Conservation (phyloP, 2,888 invertebrate species). For the Ophion ventricosus region DNA sequence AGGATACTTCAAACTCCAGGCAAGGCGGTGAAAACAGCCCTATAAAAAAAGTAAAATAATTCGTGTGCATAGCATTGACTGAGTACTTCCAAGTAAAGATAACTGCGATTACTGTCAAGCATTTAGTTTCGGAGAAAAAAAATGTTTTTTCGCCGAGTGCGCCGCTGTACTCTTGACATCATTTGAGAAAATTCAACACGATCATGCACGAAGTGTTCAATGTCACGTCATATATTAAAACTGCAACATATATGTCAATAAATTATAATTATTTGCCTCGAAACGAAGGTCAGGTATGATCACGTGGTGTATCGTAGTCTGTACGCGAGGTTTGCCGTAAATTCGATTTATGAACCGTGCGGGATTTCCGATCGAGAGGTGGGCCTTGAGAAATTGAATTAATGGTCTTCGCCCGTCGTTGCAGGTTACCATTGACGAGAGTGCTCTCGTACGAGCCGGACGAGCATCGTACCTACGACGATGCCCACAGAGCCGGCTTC, state of each 20-base stretch:
- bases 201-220: background rate
- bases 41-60: background rate
- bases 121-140: background rate
- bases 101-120: background rate
- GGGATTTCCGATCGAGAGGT: conserved; percentile 20
- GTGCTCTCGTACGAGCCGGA: conserved; percentile 86
- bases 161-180: background rate
- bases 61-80: background rate
- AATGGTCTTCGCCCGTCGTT: background rate
- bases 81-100: background rate
- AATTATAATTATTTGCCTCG: background rate
- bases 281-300: conserved; percentile 9
- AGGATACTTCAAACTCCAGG: too few species aligned
- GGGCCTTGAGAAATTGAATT: conserved; percentile 51
- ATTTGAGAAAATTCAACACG: background rate
- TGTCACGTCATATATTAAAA: background rate
- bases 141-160: background rate
- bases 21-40: too few species aligned
- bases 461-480: conserved; percentile 87
- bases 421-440: conserved; percentile 88
- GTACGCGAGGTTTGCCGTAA: background rate
- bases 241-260: background rate
- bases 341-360: conserved; percentile 34
- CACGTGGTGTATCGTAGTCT: conserved; percentile 2
- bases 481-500: conserved; percentile 86